Evolutionary conservation across 2,113 vertebrate genomes (phyloP).

Genomic region (Notarius quadriscutis): DNA sequence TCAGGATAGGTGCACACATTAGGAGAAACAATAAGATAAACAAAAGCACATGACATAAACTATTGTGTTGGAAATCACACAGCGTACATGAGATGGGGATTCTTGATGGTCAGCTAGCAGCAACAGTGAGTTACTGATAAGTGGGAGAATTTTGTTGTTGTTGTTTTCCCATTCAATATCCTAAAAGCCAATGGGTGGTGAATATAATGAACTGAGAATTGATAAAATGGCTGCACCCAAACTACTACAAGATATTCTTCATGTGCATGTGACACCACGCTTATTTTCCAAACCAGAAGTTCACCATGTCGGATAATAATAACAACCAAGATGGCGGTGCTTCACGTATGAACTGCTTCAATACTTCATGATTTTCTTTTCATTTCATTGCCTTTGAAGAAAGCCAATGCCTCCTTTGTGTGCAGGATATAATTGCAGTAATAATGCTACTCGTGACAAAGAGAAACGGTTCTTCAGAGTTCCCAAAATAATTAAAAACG

Average conservation of each 20-base stretch:
- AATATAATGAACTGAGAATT: background rate
- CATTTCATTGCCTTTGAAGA: too few relatives aligned
- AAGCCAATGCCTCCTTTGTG: too few relatives aligned
- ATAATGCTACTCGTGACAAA: too few relatives aligned
- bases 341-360: too few relatives aligned
- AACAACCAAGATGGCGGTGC: too few relatives aligned
- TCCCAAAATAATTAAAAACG: too few relatives aligned
- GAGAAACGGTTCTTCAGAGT: too few relatives aligned
- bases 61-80: background rate
- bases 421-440: too few relatives aligned
- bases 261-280: too few relatives aligned
- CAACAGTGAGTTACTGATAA: background rate
- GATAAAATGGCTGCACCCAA: background rate
- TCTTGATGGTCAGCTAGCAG: background rate
- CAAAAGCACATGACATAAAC: background rate
- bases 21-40: background rate
- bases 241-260: background rate
- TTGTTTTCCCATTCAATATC: background rate
- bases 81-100: background rate
- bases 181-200: background rate
- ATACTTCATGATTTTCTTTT: too few relatives aligned
- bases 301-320: too few relatives aligned
- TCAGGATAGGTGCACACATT: background rate
- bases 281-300: too few relatives aligned
- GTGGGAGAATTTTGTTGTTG: background rate